Conservation (phyloP, 2,113 vertebrate genomes). For the Leucopsar rothschildi region DNA sequence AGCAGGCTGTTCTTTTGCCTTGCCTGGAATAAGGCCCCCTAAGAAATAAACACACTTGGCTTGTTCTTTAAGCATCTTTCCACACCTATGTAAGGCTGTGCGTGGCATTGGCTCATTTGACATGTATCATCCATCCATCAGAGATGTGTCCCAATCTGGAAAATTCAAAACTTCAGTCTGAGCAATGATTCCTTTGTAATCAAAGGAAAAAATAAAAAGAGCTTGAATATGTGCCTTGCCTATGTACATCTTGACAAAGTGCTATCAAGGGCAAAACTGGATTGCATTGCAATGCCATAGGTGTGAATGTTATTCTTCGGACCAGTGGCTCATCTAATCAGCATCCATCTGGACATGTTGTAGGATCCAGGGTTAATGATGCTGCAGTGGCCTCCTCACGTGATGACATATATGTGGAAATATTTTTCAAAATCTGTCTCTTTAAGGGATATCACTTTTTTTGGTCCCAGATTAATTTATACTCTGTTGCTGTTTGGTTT, state of each 20-base stretch:
- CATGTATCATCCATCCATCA: neutral
- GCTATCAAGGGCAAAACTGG: neutral
- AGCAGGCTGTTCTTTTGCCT: neutral
- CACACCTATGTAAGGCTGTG: neutral
- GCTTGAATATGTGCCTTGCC: neutral
- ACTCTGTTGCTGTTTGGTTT: neutral
- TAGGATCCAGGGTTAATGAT: neutral
- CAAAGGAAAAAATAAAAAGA: neutral
- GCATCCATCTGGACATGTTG: neutral
- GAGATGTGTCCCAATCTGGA: neutral
- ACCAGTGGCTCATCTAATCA: neutral
- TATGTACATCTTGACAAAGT: neutral
- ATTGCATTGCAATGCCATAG: neutral
- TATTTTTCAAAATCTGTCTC: neutral
- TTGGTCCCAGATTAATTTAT: neutral
- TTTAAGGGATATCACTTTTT: neutral
- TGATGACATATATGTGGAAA: neutral
- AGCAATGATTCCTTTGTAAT: neutral
- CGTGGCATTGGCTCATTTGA: neutral
- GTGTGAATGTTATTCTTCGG: neutral
- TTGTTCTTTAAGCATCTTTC: neutral
- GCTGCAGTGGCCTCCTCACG: neutral
- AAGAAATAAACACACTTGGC: neutral
- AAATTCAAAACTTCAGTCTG: neutral
- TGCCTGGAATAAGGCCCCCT: neutral